Base-by-base conservation (phyloP, 2,797 vertebrate species). In the Enteromius argenteus region DNA sequence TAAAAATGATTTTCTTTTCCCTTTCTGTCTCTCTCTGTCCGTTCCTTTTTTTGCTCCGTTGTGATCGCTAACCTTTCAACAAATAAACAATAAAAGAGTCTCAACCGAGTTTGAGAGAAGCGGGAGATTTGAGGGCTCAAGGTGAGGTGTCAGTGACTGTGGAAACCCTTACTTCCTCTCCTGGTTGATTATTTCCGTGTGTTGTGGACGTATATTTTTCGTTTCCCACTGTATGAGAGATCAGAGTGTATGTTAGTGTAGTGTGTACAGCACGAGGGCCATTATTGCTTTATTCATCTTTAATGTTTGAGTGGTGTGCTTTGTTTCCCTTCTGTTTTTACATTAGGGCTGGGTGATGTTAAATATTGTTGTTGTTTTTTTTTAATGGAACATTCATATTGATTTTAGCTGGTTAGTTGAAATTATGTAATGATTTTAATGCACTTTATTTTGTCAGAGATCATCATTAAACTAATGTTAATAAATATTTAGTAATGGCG, bases 51-150 rank as follows among this genome's bases (percentile, higher is more conserved):
- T 93, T 92, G 93, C 95, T 95, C 30, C 74, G 86, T 84, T 77
- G 21, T 78, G 76, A 69, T 85, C 80, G 42, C 84, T 82, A 79
- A 86, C 74, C 84, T 77, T 79, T 76, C 42, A 49, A 69, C 66
- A 77, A 84, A 77, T 58, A 58, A 44, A 58, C 49, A 53, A 53
- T 91, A 74, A 92, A 93, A 97, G 97, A 99, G 97, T 99, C 95
- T 98, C 98, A 91, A 96, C 96, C 94, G 97, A 99, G 94, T 96
- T 97, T 98, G 98, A 99, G 94, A 97, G 97, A 98, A 99, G 97
- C 97, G 96, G 97, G 96, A 97, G 98, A 98, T 97, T 96, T 97
- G 97, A 99, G 97, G 97, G 98, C 95, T 98, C 98, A 96, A 99
- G 98, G 98, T 99, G 98, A 99, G 97, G 88, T 84, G 83, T 80